Conservation (phyloP, 2,888 invertebrate species). For the Mylabris sibirica region DNA sequence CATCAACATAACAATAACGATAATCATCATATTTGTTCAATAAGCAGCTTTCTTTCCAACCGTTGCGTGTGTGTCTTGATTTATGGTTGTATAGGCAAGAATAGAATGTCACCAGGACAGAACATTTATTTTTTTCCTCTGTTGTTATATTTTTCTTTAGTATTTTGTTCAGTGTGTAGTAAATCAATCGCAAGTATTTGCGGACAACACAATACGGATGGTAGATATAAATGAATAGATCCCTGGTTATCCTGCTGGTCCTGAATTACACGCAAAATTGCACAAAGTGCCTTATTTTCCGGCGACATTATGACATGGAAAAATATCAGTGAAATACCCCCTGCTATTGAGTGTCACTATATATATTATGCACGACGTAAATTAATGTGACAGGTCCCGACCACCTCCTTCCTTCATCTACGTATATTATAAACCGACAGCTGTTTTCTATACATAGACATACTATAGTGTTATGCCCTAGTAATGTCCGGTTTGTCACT, state of each 20-base stretch:
- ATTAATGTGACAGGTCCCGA: conserved; percentile 50
- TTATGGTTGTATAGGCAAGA: conserved; percentile 10
- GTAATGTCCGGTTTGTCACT: conserved; percentile 57
- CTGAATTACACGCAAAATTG: conserved; percentile 59
- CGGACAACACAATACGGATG: conserved; percentile 29
- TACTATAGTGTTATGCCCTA: conserved; percentile 39
- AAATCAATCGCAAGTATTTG: conserved; percentile 32
- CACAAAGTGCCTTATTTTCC: conserved; percentile 54
- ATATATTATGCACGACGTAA: conserved; percentile 40
- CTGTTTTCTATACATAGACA: conserved; percentile 37
- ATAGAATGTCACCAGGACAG: conserved; percentile 26
- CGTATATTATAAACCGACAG: conserved; percentile 35
- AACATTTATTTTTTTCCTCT: conserved; percentile 26
- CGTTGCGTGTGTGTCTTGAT: conserved; percentile 3
- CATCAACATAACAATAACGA: neutral
- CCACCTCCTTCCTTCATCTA: conserved; percentile 38
- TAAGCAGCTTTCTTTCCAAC: neutral
- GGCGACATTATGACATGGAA: conserved; percentile 51
- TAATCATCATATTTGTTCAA: neutral
- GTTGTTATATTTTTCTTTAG: conserved; percentile 16
- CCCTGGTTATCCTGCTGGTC: conserved; percentile 45
- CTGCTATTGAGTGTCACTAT: conserved; percentile 35
- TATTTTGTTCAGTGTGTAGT: conserved; percentile 20
- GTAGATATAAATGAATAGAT: conserved; percentile 28
- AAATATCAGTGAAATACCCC: conserved; percentile 45